phyloP scores from a whole-genome alignment of 2,797 vertebrate species.

The Tachyglossus aculeatus region DNA sequence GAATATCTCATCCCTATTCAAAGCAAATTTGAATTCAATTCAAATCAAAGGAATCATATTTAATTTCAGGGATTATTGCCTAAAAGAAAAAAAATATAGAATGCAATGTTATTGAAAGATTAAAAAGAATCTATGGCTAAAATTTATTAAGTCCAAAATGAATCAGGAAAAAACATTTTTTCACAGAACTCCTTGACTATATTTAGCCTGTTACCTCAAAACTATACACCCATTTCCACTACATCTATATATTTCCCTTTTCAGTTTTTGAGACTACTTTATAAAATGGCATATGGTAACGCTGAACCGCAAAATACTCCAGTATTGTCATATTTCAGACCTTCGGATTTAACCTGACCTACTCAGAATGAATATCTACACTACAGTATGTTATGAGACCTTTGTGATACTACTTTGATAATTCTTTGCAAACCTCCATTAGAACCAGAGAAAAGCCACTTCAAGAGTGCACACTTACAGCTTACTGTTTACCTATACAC shows the following conservation, averaged over 20 bases:
- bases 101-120: constrained; percentile 33
- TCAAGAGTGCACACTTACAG: constrained; percentile 78
- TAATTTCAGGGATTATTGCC: no score
- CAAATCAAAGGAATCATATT: no score
- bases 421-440: constrained; percentile 78
- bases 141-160: no score
- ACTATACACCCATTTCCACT: constrained; percentile 18
- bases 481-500: constrained; percentile 84
- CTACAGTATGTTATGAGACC: constrained; percentile 73
- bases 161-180: no score
- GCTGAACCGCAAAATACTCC: constrained; percentile 56
- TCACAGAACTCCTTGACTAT: no score
- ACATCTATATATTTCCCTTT: constrained; percentile 22
- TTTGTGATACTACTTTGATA: constrained; percentile 80
- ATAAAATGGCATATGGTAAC: constrained; percentile 51
- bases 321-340: constrained; percentile 59
- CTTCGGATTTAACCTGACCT: constrained; percentile 78
- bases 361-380: constrained; percentile 72
- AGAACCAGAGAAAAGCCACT: constrained; percentile 79
- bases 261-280: constrained; percentile 59
- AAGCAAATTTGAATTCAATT: no score
- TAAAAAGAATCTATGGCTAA: no score
- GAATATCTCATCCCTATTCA: no score
- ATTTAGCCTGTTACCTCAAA: constrained; percentile 3
- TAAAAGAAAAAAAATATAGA: constrained; percentile 26